phyloP scores from a whole-genome alignment of 2,113 vertebrate genomes.

The Cranoglanis bouderius region DNA sequence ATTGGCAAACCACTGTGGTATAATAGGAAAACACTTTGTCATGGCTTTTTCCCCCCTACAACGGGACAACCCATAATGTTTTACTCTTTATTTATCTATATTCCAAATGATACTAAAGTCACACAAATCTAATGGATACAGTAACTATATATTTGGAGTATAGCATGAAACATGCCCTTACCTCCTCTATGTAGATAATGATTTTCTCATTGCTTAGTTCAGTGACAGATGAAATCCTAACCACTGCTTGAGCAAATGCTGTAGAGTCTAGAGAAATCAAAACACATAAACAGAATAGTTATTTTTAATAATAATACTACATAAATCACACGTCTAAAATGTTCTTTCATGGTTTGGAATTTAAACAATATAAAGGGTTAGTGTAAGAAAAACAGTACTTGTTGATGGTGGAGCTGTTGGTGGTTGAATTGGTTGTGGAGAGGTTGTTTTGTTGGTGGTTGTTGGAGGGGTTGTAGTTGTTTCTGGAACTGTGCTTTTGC shows the following conservation, averaged over 20 bases:
- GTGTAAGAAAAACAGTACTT: neutral
- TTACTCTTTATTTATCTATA: neutral
- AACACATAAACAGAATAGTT: neutral
- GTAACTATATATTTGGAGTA: neutral
- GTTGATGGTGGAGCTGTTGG: neutral
- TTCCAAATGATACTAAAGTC: neutral
- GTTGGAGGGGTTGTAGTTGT: neutral
- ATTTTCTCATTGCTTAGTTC: slow-evolving; percentile 19
- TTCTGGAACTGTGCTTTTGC: neutral
- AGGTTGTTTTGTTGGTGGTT: neutral
- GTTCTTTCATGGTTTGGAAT: neutral
- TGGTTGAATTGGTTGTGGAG: neutral
- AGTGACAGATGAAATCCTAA: slow-evolving; percentile 19
- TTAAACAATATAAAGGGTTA: neutral
- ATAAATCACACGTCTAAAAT: neutral
- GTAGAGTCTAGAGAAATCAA: slow-evolving; percentile 22
- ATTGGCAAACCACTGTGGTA: neutral
- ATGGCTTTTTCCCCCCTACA: neutral
- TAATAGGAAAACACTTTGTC: neutral
- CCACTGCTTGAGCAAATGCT: neutral
- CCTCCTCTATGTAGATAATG: slow-evolving; percentile 24
- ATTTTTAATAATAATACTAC: neutral
- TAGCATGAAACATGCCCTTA: slow-evolving; percentile 8
- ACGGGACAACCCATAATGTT: neutral
- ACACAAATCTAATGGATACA: neutral